Base-by-base conservation (phyloP, 2,113 vertebrate species). In the Brachyhypopomus occidentalis region DNA sequence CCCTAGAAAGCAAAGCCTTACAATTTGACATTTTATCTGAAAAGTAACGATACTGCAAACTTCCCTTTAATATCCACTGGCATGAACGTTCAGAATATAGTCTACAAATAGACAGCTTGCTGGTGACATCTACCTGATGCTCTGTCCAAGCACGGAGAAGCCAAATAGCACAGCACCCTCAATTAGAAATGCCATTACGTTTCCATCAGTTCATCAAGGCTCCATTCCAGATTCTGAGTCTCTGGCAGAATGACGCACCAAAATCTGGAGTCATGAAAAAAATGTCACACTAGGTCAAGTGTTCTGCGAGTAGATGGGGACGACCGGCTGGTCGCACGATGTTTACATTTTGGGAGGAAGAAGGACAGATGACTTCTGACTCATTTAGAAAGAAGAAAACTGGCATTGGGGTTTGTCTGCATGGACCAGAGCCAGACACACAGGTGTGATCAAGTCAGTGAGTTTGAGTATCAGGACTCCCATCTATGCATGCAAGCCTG, bases 201-300 rank as follows among this genome's bases (percentile, higher is more conserved):
- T 67, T 20, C 17, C 75, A 34, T 52, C 45, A 66, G 11, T 22
- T 77, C 45, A 64, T n/a, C 23, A 41, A 62, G 14, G 34, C 56
- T 41, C 20, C 20, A n/a, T 36, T 75, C 56, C 56, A 75, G 56
- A 11, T 38, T 69, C n/a, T 38, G 64, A 41, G 30, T 41, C 73
- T 60, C 5, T 11, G 56, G 60, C 8, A 69, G 36, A 20, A 38
- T 23, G 22, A 60, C 11, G n/a, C 34, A 38, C 25, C 20, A 75
- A 75, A 23, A 75, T 22, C 72, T n/a, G 19, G 8, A 38, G 14
- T 63, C 19, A 27, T 62, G 17, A 66, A 34, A 66, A n/a, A 38
- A 38, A n/a, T 30, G 19, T 38, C 6, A 38, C 34, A 69, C 64
- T 38, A 38, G n/a, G 36, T 20, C 20, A 19, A 69, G 64, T 20